Percentiles rank a stretch among this genome's conserved stretches.
Evolutionary conservation across 2,113 vertebrate genomes (phyloP).

Genomic region (Oryzias woworae): DNA sequence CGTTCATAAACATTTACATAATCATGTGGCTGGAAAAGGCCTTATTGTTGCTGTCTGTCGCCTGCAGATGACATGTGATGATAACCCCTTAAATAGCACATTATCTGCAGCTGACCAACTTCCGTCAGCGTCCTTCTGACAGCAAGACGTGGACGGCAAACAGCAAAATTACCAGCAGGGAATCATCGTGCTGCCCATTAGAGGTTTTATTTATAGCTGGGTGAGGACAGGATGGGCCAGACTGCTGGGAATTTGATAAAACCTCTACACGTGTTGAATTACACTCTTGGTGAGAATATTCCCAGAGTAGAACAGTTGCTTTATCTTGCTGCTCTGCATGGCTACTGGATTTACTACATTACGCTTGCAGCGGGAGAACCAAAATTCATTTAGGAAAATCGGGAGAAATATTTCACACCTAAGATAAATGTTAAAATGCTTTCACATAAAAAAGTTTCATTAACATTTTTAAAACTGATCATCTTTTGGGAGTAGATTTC

Average conservation of each 20-base stretch:
- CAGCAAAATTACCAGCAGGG: background rate
- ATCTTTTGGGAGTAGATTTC: background rate
- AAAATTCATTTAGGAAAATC: background rate
- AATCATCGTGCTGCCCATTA: slow-evolving; percentile 5
- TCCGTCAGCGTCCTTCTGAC: slow-evolving; percentile 6
- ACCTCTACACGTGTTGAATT: background rate
- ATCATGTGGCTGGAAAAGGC: slow-evolving; percentile 40
- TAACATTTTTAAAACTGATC: background rate
- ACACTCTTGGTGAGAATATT: slow-evolving; percentile 1
- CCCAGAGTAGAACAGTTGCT: slow-evolving; percentile 2
- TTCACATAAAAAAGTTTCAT: background rate
- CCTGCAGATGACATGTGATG: slow-evolving; percentile 26
- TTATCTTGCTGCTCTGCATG: background rate
- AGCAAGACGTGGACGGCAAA: slow-evolving; percentile 3
- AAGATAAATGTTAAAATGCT: background rate
- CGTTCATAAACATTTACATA: slow-evolving; percentile 37
- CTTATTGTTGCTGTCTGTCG: slow-evolving; percentile 14
- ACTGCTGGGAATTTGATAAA: slow-evolving; percentile 1
- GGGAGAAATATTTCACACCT: no score
- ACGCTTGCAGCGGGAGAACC: background rate
- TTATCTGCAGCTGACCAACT: slow-evolving; percentile 19
- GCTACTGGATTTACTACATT: background rate
- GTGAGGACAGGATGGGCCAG: slow-evolving; percentile 4
- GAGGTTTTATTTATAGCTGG: slow-evolving; percentile 19
- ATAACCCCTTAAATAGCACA: slow-evolving; percentile 27